phyloP scores from a whole-genome alignment of 2,797 vertebrate genomes.

The Sebastes hopkinsi region DNA sequence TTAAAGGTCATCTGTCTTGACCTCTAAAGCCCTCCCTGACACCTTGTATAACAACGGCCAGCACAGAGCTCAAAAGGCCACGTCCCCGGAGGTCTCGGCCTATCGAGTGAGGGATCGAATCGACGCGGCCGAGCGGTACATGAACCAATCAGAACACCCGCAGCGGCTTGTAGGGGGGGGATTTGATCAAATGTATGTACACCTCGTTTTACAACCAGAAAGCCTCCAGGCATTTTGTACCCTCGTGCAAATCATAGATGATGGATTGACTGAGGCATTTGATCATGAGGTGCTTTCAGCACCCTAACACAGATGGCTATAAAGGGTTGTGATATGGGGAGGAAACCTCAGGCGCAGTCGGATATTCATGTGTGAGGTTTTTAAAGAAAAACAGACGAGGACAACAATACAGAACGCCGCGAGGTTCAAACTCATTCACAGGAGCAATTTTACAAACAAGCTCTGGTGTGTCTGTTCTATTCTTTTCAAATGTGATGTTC shows the following conservation, averaged over 20 bases:
- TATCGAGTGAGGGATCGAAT: constrained; percentile 22
- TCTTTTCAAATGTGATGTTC: not conserved
- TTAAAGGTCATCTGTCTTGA: constrained; percentile 54
- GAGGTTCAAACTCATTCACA: not conserved
- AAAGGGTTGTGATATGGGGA: not conserved
- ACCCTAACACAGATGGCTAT: not conserved
- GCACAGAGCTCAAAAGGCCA: constrained; percentile 42
- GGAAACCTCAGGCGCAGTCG: not conserved
- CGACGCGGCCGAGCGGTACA: not conserved
- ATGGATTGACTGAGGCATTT: constrained; percentile 32
- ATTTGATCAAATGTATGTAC: constrained; percentile 43
- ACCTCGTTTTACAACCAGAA: constrained; percentile 43
- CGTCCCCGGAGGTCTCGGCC: not conserved
- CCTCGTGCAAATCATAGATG: constrained; percentile 32
- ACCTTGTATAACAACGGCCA: constrained; percentile 10
- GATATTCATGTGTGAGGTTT: not conserved
- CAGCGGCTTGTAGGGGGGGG: not conserved
- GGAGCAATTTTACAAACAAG: not conserved
- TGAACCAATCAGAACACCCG: constrained; percentile 31
- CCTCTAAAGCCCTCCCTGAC: constrained; percentile 37
- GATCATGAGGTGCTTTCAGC: constrained; percentile 26
- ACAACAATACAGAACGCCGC: not conserved
- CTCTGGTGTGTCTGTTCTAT: not conserved
- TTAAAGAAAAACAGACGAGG: not conserved
- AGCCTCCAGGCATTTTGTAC: constrained; percentile 27